phyloP scores from a whole-genome alignment of 1,140 invertebrate species.

The Danaus melanippus region DNA sequence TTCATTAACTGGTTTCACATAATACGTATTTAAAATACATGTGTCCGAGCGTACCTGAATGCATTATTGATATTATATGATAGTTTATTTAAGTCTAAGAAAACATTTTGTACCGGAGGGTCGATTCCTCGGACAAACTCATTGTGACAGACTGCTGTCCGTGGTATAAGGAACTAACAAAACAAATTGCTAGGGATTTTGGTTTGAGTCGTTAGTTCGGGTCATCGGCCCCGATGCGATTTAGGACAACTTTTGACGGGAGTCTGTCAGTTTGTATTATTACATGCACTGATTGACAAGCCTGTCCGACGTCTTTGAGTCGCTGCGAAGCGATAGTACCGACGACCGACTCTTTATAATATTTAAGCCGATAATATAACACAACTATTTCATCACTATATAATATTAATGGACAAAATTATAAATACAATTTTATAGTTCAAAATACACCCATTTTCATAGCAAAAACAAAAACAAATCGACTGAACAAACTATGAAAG shows the following conservation, averaged over 20 bases:
- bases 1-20: conserved; percentile 64
- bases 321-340: not conserved
- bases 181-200: conserved; percentile 57
- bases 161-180: conserved; percentile 37
- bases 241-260: conserved; percentile 64
- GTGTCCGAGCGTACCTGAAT: conserved; percentile 57
- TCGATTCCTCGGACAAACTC: conserved; percentile 25
- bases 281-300: conserved; percentile 59
- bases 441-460: conserved; percentile 9
- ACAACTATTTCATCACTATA: no score
- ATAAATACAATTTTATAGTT: no score
- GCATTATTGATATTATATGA: conserved; percentile 71
- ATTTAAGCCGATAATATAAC: no score
- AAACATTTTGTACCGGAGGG: conserved; percentile 36
- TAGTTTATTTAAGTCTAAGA: conserved; percentile 65
- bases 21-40: conserved; percentile 71
- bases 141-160: conserved; percentile 36
- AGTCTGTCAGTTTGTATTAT: conserved; percentile 56
- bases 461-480: conserved; percentile 3
- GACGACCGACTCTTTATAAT: no score
- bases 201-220: conserved; percentile 62
- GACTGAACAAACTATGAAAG: not conserved
- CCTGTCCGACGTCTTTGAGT: conserved; percentile 11
- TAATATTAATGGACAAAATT: no score
- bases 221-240: conserved; percentile 65